Evolutionary conservation across 2,888 invertebrate genomes (phyloP).

Genomic region (Clepsis dumicolana): DNA sequence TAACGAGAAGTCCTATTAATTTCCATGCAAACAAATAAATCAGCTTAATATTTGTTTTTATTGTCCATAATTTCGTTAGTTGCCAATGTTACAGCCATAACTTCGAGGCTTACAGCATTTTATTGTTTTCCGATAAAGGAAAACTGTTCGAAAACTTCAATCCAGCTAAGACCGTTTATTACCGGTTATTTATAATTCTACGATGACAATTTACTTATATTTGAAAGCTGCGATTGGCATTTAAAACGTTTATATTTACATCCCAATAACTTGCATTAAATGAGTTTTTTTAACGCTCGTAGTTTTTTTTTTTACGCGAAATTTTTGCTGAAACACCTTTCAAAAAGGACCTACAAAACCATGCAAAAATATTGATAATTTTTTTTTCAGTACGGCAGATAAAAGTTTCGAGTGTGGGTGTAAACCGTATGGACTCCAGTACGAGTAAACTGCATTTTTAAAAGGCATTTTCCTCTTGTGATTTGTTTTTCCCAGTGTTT

Average conservation of each 20-base stretch:
- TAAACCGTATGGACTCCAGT: no score
- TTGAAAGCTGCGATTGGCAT: neutral
- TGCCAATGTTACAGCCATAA: slow-evolving; percentile 8
- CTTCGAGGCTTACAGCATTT: slow-evolving; percentile 22
- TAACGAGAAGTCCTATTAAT: slow-evolving; percentile 3
- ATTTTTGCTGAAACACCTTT: no score
- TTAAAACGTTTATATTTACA: neutral
- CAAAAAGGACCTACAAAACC: no score
- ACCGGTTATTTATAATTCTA: slow-evolving; percentile 13
- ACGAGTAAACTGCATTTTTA: no score
- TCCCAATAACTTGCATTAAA: no score
- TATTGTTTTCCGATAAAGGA: slow-evolving; percentile 38
- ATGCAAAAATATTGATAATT: no score
- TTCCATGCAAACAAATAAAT: slow-evolving; percentile 22
- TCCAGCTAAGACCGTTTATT: slow-evolving; percentile 13
- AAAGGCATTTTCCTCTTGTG: no score
- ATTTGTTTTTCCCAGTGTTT: no score
- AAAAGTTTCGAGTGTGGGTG: no score
- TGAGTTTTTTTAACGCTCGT: no score
- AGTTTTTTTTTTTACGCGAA: no score
- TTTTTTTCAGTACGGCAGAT: no score
- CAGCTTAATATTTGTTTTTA: slow-evolving; percentile 17
- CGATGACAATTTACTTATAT: neutral
- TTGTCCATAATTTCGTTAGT: slow-evolving; percentile 18
- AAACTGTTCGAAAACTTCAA: slow-evolving; percentile 26